Base-by-base conservation (phyloP, 2,113 vertebrate species). In the Rhizomys pruinosus region DNA sequence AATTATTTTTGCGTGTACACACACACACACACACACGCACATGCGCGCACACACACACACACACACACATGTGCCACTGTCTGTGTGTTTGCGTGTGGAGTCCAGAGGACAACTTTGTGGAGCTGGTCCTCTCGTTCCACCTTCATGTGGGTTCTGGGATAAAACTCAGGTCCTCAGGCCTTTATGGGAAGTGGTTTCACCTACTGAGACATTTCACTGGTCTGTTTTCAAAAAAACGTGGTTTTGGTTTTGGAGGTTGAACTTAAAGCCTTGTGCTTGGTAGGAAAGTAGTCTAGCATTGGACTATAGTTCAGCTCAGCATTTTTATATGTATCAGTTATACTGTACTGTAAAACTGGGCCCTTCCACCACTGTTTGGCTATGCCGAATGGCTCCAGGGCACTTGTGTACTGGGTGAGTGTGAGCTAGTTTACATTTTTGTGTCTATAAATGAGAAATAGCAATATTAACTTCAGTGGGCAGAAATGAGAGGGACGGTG, bases 281-380 rank as follows among this genome's bases (percentile, higher is more conserved):
- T 20, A 3, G 1, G 15, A 23, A 63, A 29, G 37, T 7, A 19
- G 55, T 81, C 29, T 12, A 11, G 8, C 2, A 5, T 25, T 61
- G 59, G 25, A 29, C 37, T 44, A 5, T 29, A 9, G 5, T 25
- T 25, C 59, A 52, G 42, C 27, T 23, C 4, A 15, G 7, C 10
- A 42, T 55, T 68, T 52, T 37, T 47, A 17, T 16, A 0, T 15
- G 4, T 10, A 20, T 19, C 1, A 0, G 23, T 69, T 42, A 39
- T 34, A 20, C 39, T 52, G 9, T 44, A n/a, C 79, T 63, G 3
- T 59, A 12, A 42, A 55, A 12, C 11, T 23, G 74, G 73, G 29
- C 17, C 57, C 9, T 47, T 16, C 7, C 0, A n/a, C 12, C 25
- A 19, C 12, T 0, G 16, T 3, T 15, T 59, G 55, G 34, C 19